These are phyloP conservation scores for Paralvinella palmiformis DNA, from an alignment of 1,140 invertebrate genomes.

Conservation along the genomic window DNA sequence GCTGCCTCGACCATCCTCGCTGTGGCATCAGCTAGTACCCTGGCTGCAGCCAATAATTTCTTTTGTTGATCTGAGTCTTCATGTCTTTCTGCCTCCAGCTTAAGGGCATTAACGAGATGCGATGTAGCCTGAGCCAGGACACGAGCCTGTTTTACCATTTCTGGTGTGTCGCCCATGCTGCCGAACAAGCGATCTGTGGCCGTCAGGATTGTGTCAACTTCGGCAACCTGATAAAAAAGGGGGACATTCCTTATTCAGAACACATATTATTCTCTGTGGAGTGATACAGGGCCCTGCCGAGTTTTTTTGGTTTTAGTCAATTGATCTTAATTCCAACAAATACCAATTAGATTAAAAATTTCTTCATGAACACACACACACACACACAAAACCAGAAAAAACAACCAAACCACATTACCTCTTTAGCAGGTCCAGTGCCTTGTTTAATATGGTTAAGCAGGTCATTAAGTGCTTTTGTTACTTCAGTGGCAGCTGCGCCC, in stretches of 20 bases:
- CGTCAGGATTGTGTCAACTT: conserved; percentile 80
- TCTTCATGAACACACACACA: no score
- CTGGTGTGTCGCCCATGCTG: conserved; percentile 70
- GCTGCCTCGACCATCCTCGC: conserved; percentile 94
- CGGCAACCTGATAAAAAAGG: conserved; percentile 28
- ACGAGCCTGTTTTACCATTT: conserved; percentile 91
- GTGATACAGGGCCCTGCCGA: no score
- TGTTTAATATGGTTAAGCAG: conserved; percentile 83
- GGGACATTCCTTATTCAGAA: no score
- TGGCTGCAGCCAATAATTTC: conserved; percentile 73
- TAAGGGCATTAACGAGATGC: conserved; percentile 85
- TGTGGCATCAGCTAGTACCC: conserved; percentile 90
- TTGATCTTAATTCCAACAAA: no score
- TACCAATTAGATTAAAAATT: no score
- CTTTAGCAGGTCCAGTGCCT: conserved; percentile 26
- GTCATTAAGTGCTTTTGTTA: conserved; percentile 82
- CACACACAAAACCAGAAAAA: neutral
- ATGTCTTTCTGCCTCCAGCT: conserved; percentile 82
- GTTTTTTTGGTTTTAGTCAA: no score
- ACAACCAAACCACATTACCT: neutral
- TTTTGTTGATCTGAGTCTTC: conserved; percentile 83
- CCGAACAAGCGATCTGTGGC: conserved; percentile 85
- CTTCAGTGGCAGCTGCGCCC: conserved; percentile 74
- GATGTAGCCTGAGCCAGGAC: conserved; percentile 85
- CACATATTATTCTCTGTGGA: no score